phyloP scores from a whole-genome alignment of 2,888 invertebrate species.

The Blastobasis adustella region DNA sequence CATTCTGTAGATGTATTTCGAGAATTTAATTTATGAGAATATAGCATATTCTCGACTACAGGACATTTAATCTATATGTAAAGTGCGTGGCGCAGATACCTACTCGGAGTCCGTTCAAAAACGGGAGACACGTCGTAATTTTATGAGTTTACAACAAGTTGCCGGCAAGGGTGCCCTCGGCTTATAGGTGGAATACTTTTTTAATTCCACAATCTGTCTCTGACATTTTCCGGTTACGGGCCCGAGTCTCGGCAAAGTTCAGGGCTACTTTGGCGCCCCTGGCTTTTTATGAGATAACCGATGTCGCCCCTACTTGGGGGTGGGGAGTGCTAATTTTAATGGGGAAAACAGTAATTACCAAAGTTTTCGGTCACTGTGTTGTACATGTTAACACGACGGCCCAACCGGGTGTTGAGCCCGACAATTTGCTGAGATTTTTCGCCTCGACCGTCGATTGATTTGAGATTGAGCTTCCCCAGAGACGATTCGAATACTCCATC shows the following conservation, averaged over 20 bases:
- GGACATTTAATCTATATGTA: too few species aligned
- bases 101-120: neutral
- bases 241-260: slow-evolving; percentile 21
- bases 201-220: slow-evolving; percentile 25
- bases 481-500: too few species aligned
- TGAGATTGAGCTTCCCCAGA: too few species aligned
- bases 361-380: slow-evolving; percentile 21
- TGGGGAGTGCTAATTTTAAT: slow-evolving; percentile 34
- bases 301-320: slow-evolving; percentile 26
- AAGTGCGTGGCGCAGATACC: neutral
- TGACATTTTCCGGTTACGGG: slow-evolving; percentile 23
- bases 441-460: too few species aligned
- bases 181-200: neutral
- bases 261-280: slow-evolving; percentile 15
- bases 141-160: too few species aligned
- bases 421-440: too few species aligned
- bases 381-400: too few species aligned
- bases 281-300: slow-evolving; percentile 25
- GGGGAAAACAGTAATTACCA: slow-evolving; percentile 38
- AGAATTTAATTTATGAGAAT: too few species aligned
- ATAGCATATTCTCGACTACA: too few species aligned
- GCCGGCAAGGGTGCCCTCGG: neutral
- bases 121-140: too few species aligned
- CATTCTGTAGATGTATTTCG: too few species aligned
- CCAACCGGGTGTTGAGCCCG: too few species aligned